Conservation (phyloP, 2,797 vertebrate species). For the Cyclopterus lumpus region DNA sequence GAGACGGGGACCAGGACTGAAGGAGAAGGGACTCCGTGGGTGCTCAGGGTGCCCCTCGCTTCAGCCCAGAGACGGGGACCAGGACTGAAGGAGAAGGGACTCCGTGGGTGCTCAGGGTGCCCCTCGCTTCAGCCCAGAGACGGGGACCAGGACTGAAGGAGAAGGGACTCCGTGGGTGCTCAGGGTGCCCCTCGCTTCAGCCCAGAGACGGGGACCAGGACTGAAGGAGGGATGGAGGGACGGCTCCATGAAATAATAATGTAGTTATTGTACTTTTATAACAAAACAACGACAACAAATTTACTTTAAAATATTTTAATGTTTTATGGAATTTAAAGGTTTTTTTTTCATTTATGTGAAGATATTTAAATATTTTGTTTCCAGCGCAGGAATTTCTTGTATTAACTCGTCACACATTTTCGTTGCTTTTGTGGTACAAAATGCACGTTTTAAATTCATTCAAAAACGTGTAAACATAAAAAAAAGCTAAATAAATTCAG, state of each 20-base stretch:
- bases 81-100: conserved; percentile 45
- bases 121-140: conserved; percentile 38
- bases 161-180: conserved; percentile 58
- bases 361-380: neutral
- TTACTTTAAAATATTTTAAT: neutral
- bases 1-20: conserved; percentile 48
- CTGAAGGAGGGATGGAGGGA: conserved; percentile 29
- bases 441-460: no score
- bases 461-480: no score
- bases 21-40: conserved; percentile 48
- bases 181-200: conserved; percentile 63
- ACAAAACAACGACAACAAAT: no score
- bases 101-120: conserved; percentile 70
- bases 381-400: no score
- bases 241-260: neutral
- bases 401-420: no score
- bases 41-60: conserved; percentile 73
- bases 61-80: conserved; percentile 40
- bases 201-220: conserved; percentile 39
- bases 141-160: conserved; percentile 44
- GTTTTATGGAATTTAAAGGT: conserved; percentile 6
- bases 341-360: neutral
- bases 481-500: neutral
- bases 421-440: no score
- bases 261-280: neutral